Evolutionary conservation across 2,113 vertebrate species (phyloP), one percentile per base, ranked within the genome.

Genomic region (Himantopus leucocephalus): DNA sequence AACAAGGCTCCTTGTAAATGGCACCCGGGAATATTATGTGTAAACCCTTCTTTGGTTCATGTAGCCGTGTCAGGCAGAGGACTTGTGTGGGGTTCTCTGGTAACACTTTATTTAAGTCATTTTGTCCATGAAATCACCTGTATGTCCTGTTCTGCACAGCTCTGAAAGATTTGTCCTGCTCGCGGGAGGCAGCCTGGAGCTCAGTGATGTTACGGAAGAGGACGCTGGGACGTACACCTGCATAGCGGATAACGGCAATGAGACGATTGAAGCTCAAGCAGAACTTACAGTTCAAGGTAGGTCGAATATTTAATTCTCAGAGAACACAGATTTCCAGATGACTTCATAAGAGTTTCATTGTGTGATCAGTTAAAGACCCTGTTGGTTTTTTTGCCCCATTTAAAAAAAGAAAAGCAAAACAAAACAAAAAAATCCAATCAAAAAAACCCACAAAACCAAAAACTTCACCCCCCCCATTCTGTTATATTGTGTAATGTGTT

Each of bases 261-360:
- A 98, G 68, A 99, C 99, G 6, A 90, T 98, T 27, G 98, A 99
- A 90, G 98, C 98, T 27, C 98, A 98, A 72, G 98, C 99, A n/a
- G 99, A 99, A 43, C 99, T 99, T 85, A 78, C 94, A 6, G 92
- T 99, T 24, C 99, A 99, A 98, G 99, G 99, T 99, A 98, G 89
- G 96, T 56, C 47, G 2, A 55, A 27, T 29, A 29, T 43, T 83
- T 90, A 35, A 8, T 53, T 30, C 66, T 18, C 26, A 72, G 41
- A 48, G 62, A 30, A 18, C 48, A 23, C 5, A 7, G 10, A 32
- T 67, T 29, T 59, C 48, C 26, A 18, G 10, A 1, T 68, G 35
- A 16, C 35, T 29, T 52, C 10, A 3, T 4, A 14, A 10, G 47
- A 11, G 30, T 10, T 30, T 13, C 29, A 4, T 37, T 48, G 19